Conservation (phyloP, 2,888 invertebrate species). For the Sceliomorpha sp. region DNA sequence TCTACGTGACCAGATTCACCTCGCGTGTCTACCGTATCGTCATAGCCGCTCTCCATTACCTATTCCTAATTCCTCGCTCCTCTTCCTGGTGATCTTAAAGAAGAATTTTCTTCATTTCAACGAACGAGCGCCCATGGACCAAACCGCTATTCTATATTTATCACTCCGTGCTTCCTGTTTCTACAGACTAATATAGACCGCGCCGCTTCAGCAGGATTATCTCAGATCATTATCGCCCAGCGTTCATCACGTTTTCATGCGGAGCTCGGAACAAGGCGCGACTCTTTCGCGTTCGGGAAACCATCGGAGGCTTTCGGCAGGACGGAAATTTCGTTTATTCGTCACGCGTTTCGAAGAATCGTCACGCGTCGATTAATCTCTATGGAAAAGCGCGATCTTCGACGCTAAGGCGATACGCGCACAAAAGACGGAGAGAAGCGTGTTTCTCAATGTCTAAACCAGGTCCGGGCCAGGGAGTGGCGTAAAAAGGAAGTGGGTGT, state of each 20-base stretch:
- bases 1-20: constrained; percentile 77
- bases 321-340: too few species aligned
- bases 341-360: too few species aligned
- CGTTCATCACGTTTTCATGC: constrained; percentile 35
- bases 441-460: constrained; percentile 55
- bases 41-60: constrained; percentile 39
- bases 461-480: constrained; percentile 76
- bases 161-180: constrained; percentile 58
- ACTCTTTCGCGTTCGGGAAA: too few species aligned
- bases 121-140: constrained; percentile 34
- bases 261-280: too few species aligned
- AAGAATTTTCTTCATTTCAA: constrained; percentile 21
- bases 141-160: constrained; percentile 56
- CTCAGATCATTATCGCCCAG: constrained; percentile 35
- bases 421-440: constrained; percentile 34
- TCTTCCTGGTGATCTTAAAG: constrained; percentile 36
- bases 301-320: too few species aligned
- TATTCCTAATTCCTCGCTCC: constrained; percentile 46
- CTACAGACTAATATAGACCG: constrained; percentile 55
- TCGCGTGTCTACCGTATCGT: constrained; percentile 56
- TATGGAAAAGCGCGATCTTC: too few species aligned
- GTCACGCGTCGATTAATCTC: too few species aligned
- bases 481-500: constrained; percentile 80
- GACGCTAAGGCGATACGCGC: constrained; percentile 17
- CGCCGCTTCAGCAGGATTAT: constrained; percentile 44